Percentiles rank a stretch among this genome's conserved stretches.
Conservation (phyloP, 2,113 vertebrate species). For the Tor tambroides region DNA sequence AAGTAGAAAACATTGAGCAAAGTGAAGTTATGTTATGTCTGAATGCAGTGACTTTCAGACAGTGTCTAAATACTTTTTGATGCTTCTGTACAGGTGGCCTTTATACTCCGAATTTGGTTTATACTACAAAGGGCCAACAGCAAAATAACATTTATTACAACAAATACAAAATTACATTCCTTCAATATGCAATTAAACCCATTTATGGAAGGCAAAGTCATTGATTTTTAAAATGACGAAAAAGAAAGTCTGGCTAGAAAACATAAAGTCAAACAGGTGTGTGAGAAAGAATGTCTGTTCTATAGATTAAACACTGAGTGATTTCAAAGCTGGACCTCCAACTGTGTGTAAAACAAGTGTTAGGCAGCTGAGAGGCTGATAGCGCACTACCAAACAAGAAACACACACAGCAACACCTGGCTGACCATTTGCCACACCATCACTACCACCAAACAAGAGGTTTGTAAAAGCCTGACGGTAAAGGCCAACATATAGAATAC, state of each 20-base stretch:
- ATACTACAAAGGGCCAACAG: background rate
- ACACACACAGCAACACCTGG: background rate
- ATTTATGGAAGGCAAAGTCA: background rate
- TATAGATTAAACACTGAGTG: slow-evolving; percentile 32
- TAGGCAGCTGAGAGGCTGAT: slow-evolving; percentile 28
- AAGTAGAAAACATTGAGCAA: too few relatives aligned
- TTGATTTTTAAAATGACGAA: background rate
- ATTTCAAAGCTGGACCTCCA: slow-evolving; percentile 42
- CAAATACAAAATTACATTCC: background rate
- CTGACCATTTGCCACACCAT: slow-evolving; percentile 24
- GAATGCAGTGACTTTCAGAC: background rate
- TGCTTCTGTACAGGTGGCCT: background rate
- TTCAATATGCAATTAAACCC: background rate
- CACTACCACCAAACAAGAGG: background rate
- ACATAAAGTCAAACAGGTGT: background rate
- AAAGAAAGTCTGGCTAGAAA: background rate
- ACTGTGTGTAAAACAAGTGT: slow-evolving; percentile 45
- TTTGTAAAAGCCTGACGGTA: too few relatives aligned
- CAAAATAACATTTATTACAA: background rate
- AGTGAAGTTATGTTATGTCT: too few relatives aligned
- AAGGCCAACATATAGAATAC: background rate
- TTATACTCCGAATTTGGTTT: background rate
- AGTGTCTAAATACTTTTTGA: background rate
- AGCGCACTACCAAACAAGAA: background rate
- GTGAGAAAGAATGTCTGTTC: background rate